Base-by-base conservation (phyloP, 2,888 invertebrate species). In the Pseudoips prasinana region DNA sequence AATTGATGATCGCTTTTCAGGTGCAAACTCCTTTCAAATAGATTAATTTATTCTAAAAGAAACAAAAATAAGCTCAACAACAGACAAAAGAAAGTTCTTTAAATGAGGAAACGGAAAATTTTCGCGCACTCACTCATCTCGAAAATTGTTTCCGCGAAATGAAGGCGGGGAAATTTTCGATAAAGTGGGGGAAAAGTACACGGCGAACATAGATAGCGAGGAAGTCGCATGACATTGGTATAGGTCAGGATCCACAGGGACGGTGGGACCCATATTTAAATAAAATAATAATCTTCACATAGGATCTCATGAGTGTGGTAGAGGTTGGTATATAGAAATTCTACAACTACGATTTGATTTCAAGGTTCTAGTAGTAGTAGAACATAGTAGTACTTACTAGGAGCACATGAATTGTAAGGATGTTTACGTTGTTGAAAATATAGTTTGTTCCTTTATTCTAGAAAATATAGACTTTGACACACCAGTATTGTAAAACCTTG, bases 171-270 rank as follows among this genome's bases (percentile, higher is more conserved):
- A 71, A 75, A 75, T 64, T 81, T 54, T 79, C 77, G 67, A 74
- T 78, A 76, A 73, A 76, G 73, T 81, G 77, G 78, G 78, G 78
- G 75, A 80, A 79, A 73, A 61, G 48, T 69, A 82, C 79, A 51
- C 80, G 78, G 81, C 45, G 3, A 7, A 1, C 64, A 83, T 59
- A 40, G 55, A 9, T 20, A 3, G 6, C 0, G 8, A 39, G 55
- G 60, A 61, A 45, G 18, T 58, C 8, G 25, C 14, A 20, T 26
- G 29, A 42, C 38, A 42, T 49, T 47, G 37, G 22, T 33, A 33
- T 45, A 48, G 43, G 44, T 47, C 41, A 41, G 48, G 33, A 27
- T 35, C 32, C 17, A 25, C 48, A 20, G 20, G 20, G n/a, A 7
- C 20, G 20, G 20, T 7, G 29, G 22, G 26, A 29, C 10, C 11